Percentiles rank a stretch among this genome's conserved stretches.
These are phyloP conservation scores for Standfussiana lucernea DNA, from an alignment of 2,888 invertebrate species.

Conservation along the genomic window DNA sequence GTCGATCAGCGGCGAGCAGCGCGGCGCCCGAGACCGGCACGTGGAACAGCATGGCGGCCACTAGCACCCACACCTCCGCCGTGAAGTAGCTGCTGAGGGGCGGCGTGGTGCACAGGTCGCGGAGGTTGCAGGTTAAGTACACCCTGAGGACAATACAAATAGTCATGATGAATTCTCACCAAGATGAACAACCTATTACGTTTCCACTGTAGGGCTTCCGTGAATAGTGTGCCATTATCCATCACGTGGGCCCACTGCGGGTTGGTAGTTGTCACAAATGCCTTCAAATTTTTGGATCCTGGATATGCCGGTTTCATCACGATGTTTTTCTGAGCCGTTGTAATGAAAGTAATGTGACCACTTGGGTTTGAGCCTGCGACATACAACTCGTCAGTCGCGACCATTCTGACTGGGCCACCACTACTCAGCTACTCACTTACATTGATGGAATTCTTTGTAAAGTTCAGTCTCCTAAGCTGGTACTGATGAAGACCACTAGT, in stretches of 20 bases:
- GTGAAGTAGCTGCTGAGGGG: constrained; percentile 93
- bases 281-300: background rate
- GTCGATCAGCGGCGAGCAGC: constrained; percentile 92
- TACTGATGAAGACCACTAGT: background rate
- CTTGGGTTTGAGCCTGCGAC: background rate
- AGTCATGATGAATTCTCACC: background rate
- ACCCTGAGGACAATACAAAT: constrained; percentile 83
- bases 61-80: constrained; percentile 93
- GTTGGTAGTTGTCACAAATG: background rate
- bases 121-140: constrained; percentile 93
- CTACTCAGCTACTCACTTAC: background rate
- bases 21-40: constrained; percentile 93
- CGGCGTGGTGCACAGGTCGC: constrained; percentile 92
- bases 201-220: background rate
- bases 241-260: background rate
- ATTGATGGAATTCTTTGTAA: background rate
- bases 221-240: background rate
- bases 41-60: constrained; percentile 92
- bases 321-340: background rate
- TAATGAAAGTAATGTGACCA: background rate
- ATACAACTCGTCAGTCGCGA: background rate
- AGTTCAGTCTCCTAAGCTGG: background rate
- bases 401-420: background rate
- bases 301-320: background rate
- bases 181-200: background rate